Base-by-base conservation (phyloP, 2,113 vertebrate species). In the Calidris pugnax region DNA sequence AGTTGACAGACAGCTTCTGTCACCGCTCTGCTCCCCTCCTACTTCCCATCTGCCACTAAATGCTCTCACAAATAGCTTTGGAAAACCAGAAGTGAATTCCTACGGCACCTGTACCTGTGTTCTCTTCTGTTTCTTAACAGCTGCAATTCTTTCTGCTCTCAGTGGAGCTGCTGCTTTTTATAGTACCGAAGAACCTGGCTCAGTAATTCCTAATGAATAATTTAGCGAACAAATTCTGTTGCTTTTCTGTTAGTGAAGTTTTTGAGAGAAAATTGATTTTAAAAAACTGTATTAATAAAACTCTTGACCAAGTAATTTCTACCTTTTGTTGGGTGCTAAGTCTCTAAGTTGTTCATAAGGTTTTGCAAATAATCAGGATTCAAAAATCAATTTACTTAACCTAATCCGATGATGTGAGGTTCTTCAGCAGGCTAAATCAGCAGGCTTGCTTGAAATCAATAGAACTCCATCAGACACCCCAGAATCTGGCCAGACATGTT, bases 311-410 rank as follows among this genome's bases (percentile, higher is more conserved):
- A 64, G 48, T 85, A 85, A n/a, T 80, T 92, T 92, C 51, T 91
- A 18, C 4, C 0, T 22, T 47, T 87, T 91, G 47, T 60, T 85
- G 59, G 80, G 48, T 87, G 81, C 22, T 33, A 80, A 51, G 32
- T 87, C 35, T 89, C 21, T 72, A 10, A 0, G 26, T 74, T 84
- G 47, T 79, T 91, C 59, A 12, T 63, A 50, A 74, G 22, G 7
- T 24, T 92, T 92, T 91, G 47, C 76, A 95, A 95, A 72, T 89
- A 68, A 41, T 85, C 59, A 85, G 55, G 50, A 87, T 93, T 94
- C 48, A 71, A 86, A 92, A 93, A 95, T 90, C 83, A 91, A 78
- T 93, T 87, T 94, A 62, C 39, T 83, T 79, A 79, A 62, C 35
- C 39, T 90, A 91, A 92, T 87, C 10, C 10, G 47, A 51, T 90